Evolutionary conservation across 2,797 vertebrate species (phyloP), one percentile per base, ranked within the genome.

Genomic region (Enteromius argenteus): DNA sequence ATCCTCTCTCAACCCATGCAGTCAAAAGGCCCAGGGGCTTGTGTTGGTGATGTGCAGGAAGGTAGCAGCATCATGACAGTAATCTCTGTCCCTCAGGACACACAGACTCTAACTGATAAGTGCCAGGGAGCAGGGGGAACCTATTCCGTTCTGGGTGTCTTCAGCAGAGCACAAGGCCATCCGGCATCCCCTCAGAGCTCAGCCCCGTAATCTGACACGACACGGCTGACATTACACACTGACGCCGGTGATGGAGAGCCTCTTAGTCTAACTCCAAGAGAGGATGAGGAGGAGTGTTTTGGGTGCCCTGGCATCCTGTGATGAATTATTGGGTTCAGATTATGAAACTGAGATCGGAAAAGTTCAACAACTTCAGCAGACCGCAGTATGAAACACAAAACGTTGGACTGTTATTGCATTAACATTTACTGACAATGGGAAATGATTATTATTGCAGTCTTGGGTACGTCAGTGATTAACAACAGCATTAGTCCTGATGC

Each of bases 151-250:
- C 96, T 94, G 94, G 93, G 93, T 92, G 92, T 93, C 95, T 96
- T 94, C 95, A 94, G 87, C 86, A 91, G 92, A 96, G 94, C 92
- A 92, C 93, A 89, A 90, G 84, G 85, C 93, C 92, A 90, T 90
- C 90, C 88, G 85, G 93, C 90, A 90, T 94, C 91, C 94, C 93
- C 95, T 96, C 95, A 93, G 92, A 89, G 91, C 92, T 92, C 89
- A 53, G 75, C 89, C 92, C 93, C 91, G 92, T 97, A 96, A 97
- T 97, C 89, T 60, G 90, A 96, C 90, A 90, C 92, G 96, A 97
- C 97, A 91, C 89, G 93, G 91, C 93, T 96, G 96, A 97, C 97
- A 97, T 97, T 97, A 97, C 95, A 96, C 95, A 96, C 95, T 92
- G 91, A 91, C 90, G 92, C 68, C 90, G 94, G 93, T 91, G 85